These are phyloP conservation scores for Oncorhynchus tshawytscha DNA, from an alignment of 2,113 vertebrate genomes.

Conservation along the genomic window DNA sequence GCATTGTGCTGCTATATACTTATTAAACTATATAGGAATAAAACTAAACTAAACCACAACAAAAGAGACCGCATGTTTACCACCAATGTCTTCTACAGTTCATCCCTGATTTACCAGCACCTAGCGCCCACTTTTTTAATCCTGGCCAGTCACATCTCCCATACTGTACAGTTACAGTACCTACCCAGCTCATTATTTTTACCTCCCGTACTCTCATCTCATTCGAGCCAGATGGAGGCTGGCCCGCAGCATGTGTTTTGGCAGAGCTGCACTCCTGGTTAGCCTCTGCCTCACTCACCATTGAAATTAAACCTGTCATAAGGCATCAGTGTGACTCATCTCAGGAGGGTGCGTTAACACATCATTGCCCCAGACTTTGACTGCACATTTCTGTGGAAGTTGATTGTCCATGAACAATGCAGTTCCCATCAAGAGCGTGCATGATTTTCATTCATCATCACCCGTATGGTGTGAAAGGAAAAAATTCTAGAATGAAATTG, in stretches of 20 bases:
- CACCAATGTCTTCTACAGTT: conserved; percentile 30
- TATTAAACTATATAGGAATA: no score
- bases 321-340: conserved; percentile 72
- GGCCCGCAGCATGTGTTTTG: conserved; percentile 49
- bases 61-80: conserved; percentile 29
- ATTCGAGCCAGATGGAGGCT: conserved; percentile 69
- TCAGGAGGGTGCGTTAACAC: conserved; percentile 63
- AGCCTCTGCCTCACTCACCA: conserved; percentile 52
- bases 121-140: conserved; percentile 37
- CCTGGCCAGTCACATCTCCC: conserved; percentile 38
- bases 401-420: conserved; percentile 70
- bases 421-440: conserved; percentile 51
- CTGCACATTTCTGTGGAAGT: conserved; percentile 26
- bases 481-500: no score
- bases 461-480: not conserved
- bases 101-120: conserved; percentile 30
- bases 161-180: conserved; percentile 27
- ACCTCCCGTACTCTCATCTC: conserved; percentile 50
- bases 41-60: conserved; percentile 29
- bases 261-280: conserved; percentile 51
- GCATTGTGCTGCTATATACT: no score
- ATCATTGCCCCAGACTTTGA: conserved; percentile 64
- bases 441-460: conserved; percentile 62
- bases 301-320: conserved; percentile 69
- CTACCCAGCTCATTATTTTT: conserved; percentile 68